Conservation (phyloP, 2,888 invertebrate genomes). For the Erebia palarica region DNA sequence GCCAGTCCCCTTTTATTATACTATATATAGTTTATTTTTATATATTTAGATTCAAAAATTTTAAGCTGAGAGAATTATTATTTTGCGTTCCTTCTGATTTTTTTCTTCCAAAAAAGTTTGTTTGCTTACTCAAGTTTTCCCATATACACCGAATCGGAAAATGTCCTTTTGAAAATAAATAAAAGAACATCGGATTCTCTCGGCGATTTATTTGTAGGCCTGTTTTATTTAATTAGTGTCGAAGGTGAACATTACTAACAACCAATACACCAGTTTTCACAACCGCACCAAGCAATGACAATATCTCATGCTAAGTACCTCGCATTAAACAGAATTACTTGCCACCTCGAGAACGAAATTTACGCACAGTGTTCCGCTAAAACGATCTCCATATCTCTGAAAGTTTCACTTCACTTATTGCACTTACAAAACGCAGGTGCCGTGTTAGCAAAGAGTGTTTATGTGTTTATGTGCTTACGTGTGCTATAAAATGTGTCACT, state of each 20-base stretch:
- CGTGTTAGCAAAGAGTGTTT: neutral
- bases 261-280: neutral
- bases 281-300: neutral
- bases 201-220: too few species aligned
- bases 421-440: constrained; percentile 6
- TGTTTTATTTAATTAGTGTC: neutral
- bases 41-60: too few species aligned
- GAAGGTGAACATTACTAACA: neutral
- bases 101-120: too few species aligned
- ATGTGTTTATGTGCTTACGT: constrained; percentile 12
- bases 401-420: constrained; percentile 10
- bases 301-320: constrained; percentile 6
- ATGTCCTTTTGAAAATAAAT: too few species aligned
- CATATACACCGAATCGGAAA: too few species aligned
- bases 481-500: constrained; percentile 13
- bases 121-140: too few species aligned
- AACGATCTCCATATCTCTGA: constrained; percentile 16
- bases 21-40: too few species aligned
- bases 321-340: neutral
- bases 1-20: too few species aligned
- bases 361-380: constrained; percentile 5
- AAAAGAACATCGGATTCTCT: too few species aligned
- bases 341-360: neutral
- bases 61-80: too few species aligned
- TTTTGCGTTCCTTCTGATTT: too few species aligned